Percentiles rank a stretch among this genome's conserved stretches.
Conservation (phyloP, 1,140 invertebrate species). For the Odontomachus brunneus region DNA sequence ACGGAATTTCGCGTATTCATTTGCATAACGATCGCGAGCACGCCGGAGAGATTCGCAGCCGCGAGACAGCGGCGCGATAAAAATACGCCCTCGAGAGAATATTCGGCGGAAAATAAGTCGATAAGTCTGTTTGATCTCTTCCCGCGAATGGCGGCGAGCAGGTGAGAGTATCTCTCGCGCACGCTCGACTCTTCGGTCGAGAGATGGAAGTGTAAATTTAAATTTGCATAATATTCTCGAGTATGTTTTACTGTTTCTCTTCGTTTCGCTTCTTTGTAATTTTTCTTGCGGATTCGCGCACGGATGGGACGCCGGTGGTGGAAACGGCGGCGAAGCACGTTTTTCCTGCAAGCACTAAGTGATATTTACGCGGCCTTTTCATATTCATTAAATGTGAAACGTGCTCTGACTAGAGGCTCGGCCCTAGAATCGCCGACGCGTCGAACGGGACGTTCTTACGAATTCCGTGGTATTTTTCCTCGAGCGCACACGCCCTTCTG, state of each 20-base stretch:
- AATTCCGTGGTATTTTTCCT: slow-evolving; percentile 13
- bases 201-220: not conserved
- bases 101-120: not conserved
- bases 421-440: not conserved
- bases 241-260: no score
- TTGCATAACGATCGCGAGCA: not conserved
- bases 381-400: slow-evolving; percentile 6
- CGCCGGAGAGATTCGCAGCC: not conserved
- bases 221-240: slow-evolving; percentile 16
- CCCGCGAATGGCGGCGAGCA: no score
- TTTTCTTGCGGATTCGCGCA: no score
- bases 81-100: not conserved
- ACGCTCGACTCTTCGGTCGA: no score
- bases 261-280: not conserved
- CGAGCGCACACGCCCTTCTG: not conserved
- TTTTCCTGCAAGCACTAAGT: not conserved
- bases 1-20: not conserved
- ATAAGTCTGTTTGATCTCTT: no score
- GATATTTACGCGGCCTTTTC: slow-evolving; percentile 21
- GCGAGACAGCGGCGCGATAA: not conserved
- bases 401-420: not conserved
- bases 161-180: no score
- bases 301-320: not conserved
- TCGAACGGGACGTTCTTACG: not conserved
- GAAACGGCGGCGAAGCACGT: not conserved